A percentile compares a stretch with the other conserved stretches of the same genome.
These are phyloP conservation scores for Linnaemya vulpina DNA, from an alignment of 2,888 invertebrate genomes.

Conservation along the genomic window DNA sequence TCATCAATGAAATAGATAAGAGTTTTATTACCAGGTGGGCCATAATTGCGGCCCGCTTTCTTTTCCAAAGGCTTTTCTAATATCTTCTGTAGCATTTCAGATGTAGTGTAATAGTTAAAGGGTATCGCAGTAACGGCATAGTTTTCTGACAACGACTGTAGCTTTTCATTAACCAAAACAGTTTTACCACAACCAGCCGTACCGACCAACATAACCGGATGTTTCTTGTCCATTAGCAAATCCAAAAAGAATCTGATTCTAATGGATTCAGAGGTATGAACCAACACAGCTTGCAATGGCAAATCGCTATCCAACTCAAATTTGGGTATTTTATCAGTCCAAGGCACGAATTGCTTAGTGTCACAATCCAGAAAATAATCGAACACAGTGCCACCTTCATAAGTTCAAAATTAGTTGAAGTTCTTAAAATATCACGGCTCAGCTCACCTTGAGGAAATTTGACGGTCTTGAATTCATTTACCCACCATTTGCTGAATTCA, in stretches of 20 bases:
- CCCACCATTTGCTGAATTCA: slow-evolving; percentile 99
- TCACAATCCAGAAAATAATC: slow-evolving; percentile 97
- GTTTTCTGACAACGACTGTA: slow-evolving; percentile 89
- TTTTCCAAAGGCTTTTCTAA: slow-evolving; percentile 97
- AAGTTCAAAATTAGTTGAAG: not conserved
- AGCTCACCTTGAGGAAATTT: slow-evolving; percentile 89
- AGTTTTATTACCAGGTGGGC: slow-evolving; percentile 96
- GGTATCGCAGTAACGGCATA: slow-evolving; percentile 96
- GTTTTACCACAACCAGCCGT: slow-evolving; percentile 97
- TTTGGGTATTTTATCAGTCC: slow-evolving; percentile 94
- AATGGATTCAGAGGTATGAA: slow-evolving; percentile 96
- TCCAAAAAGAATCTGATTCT: slow-evolving; percentile 95
- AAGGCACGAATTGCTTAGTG: slow-evolving; percentile 93
- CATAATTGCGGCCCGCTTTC: slow-evolving; percentile 97
- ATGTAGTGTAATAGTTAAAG: slow-evolving; percentile 98
- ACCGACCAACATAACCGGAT: slow-evolving; percentile 97
- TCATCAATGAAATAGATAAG: slow-evolving; percentile 98
- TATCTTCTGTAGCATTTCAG: slow-evolving; percentile 96
- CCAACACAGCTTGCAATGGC: slow-evolving; percentile 95
- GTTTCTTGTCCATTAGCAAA: slow-evolving; percentile 92
- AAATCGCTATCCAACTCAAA: slow-evolving; percentile 96
- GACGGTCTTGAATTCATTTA: slow-evolving; percentile 96
- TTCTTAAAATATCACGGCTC: not conserved
- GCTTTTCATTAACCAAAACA: slow-evolving; percentile 89
- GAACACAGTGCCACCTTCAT: slow-evolving; percentile 92